Evolutionary conservation across 2,888 invertebrate species (phyloP), one percentile per base, ranked within the genome.

Genomic region (Drosophila koepferae): DNA sequence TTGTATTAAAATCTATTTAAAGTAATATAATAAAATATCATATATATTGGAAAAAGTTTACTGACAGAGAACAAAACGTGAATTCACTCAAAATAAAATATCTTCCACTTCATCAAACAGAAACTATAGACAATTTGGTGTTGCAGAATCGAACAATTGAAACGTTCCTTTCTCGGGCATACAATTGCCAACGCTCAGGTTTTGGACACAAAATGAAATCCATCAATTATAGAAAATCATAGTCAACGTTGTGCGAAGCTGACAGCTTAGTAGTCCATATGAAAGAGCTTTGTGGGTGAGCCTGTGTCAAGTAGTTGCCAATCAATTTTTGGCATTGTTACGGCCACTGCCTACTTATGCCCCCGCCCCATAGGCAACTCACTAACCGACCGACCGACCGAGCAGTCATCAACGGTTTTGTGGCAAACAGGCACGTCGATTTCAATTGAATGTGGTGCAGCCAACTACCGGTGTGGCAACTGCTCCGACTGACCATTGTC

Each of bases 381-480:
- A 54, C 14, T 51, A 48, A 40, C 41, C 34, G 34, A 34, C 34
- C 34, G 41, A 44, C 31, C 70, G 16, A 36, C 38, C 55, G 48
- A 68, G 62, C 63, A 70, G 63, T 74, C 76, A 82, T 74, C 89
- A 83, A 80, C 73, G 79, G 75, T 72, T 82, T 87, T 89, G 88
- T 80, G 85, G 85, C 82, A 74, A 87, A 82, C 88, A 74, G 86
- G 82, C 90, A 87, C 90, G 89, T 86, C 86, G 82, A 78, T 88
- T 88, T 72, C 90, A 86, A 86, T 86, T 88, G 82, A 88, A 86
- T 85, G 78, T 71, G 89, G 76, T 75, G 72, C 76, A 68, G 80
- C 81, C 89, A 89, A 78, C 89, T 77, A 75, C 72, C 69, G 66
- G 46, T 31, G n/a, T 14, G 41, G 18, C 41, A 16, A 41, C 41